A percentile compares a stretch with the other conserved stretches of the same genome.
Evolutionary conservation across 2,797 vertebrate genomes (phyloP).

Genomic region (Pitangus sulphuratus): DNA sequence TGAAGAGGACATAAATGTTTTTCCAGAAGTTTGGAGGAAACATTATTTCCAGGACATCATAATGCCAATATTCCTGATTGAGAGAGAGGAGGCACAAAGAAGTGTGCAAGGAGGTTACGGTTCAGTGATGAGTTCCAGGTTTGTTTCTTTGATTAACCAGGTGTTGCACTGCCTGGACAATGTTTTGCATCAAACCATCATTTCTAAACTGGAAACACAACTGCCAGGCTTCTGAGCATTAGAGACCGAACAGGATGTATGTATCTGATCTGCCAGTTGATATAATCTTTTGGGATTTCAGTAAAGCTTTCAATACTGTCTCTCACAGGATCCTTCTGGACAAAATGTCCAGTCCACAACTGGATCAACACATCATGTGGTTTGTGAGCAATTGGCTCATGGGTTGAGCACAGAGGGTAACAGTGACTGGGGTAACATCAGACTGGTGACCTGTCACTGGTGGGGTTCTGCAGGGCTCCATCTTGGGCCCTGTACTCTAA

Average conservation of each 20-base stretch:
- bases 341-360: not conserved
- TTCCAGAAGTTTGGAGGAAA: not conserved
- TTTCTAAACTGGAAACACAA: not conserved
- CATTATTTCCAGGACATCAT: not conserved
- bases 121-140: not conserved
- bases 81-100: not conserved
- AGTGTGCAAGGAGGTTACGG: not conserved
- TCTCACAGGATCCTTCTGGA: not conserved
- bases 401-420: not conserved
- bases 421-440: not conserved
- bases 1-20: not conserved
- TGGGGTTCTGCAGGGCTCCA: not conserved
- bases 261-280: not conserved
- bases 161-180: not conserved
- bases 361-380: not conserved
- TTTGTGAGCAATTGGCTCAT: not conserved
- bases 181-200: not conserved
- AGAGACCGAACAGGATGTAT: not conserved
- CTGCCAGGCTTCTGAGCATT: not conserved
- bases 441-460: not conserved
- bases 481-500: not conserved
- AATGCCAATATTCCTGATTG: not conserved
- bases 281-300: not conserved
- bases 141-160: not conserved
- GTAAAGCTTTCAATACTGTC: not conserved